Evolutionary conservation across 2,797 vertebrate species (phyloP).

Genomic region (Basileuterus tristriatus): DNA sequence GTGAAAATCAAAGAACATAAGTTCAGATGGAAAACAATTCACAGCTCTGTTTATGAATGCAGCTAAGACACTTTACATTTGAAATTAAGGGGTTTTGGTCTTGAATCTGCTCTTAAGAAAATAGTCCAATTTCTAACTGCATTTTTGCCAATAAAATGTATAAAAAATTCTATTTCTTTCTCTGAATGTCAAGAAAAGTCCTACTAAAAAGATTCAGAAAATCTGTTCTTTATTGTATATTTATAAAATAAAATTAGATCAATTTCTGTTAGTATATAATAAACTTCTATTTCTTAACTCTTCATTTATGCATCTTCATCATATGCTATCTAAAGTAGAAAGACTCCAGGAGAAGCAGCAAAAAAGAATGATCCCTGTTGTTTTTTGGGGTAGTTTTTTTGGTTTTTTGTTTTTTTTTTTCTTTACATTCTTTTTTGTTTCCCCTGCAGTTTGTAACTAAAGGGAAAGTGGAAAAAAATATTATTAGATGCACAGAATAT

Average conservation of each 20-base stretch:
- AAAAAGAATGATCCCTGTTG: neutral
- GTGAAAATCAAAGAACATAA: slow-evolving; percentile 66
- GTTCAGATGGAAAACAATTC: slow-evolving; percentile 65
- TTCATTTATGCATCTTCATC: neutral
- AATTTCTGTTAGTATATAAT: neutral
- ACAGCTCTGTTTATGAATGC: slow-evolving; percentile 33
- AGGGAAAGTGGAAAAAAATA: neutral
- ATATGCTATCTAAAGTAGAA: neutral
- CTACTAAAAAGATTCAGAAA: neutral
- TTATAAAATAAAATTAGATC: neutral
- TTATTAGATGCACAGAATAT: neutral
- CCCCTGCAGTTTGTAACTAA: neutral
- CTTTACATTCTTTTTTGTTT: neutral
- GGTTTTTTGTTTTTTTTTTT: neutral
- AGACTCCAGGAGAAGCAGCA: neutral
- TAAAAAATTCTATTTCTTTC: neutral
- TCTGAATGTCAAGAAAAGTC: neutral
- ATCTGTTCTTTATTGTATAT: neutral
- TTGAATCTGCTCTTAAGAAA: slow-evolving; percentile 17
- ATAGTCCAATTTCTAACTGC: neutral
- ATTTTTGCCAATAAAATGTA: neutral
- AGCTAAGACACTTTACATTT: slow-evolving; percentile 43
- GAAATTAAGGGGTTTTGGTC: slow-evolving; percentile 22
- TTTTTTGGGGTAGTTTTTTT: fast-evolving
- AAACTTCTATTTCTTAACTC: neutral